phyloP scores from a whole-genome alignment of 2,797 vertebrate genomes.

The Thripadectes ignobilis region DNA sequence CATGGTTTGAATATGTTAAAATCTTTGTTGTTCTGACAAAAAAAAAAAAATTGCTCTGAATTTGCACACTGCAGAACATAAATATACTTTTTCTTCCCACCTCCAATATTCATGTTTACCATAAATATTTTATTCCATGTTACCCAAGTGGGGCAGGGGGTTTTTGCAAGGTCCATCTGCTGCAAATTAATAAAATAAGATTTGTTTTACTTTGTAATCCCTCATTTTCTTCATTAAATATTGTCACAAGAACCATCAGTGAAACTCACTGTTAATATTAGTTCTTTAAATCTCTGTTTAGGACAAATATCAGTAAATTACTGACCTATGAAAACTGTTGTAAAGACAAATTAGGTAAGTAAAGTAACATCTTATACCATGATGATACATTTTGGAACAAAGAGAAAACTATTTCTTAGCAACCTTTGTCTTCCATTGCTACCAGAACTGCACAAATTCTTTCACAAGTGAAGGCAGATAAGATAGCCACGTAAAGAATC shows the following conservation, averaged over 20 bases:
- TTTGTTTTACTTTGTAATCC: neutral
- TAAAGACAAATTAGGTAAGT: neutral
- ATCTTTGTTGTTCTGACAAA: neutral
- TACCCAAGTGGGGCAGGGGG: rapidly evolving
- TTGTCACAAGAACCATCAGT: neutral
- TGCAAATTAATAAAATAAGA: neutral
- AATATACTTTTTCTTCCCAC: neutral
- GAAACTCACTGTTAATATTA: neutral
- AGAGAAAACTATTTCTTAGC: neutral
- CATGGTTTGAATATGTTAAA: neutral
- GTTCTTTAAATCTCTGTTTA: neutral
- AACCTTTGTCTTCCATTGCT: neutral
- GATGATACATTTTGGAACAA: neutral
- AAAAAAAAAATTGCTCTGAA: neutral
- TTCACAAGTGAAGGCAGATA: neutral
- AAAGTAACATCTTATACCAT: neutral
- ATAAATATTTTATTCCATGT: neutral
- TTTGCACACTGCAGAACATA: neutral
- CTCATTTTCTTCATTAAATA: neutral
- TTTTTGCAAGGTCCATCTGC: neutral
- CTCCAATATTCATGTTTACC: neutral
- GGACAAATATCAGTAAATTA: neutral
- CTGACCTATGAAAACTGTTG: neutral
- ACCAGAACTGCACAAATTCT: neutral
- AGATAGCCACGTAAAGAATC: neutral